These are phyloP conservation scores for Lithophane semibrunnea DNA, from an alignment of 2,888 invertebrate species.

Conservation along the genomic window DNA sequence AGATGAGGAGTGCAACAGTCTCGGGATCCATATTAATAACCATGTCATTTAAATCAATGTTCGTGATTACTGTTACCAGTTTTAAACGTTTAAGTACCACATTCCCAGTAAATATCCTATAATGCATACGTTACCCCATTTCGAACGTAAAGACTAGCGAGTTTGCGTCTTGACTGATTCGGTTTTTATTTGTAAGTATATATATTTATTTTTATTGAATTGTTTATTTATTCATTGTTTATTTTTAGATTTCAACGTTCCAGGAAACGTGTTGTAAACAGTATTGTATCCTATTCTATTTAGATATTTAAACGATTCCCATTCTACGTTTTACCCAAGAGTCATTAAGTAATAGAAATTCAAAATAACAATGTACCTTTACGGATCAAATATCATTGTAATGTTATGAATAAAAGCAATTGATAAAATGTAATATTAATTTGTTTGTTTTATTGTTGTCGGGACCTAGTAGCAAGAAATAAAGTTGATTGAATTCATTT, in stretches of 20 bases:
- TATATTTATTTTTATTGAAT: constrained; percentile 43
- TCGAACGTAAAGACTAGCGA: constrained; percentile 59
- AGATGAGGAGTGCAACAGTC: constrained; percentile 96
- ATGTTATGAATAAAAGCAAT: constrained; percentile 88
- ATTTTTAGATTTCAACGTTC: constrained; percentile 10
- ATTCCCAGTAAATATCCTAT: constrained; percentile 91
- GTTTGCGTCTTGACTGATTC: constrained; percentile 60
- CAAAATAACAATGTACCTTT: constrained; percentile 69
- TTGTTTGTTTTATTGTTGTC: constrained; percentile 77
- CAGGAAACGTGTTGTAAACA: constrained; percentile 4
- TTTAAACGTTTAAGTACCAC: constrained; percentile 71
- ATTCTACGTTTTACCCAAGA: constrained; percentile 46
- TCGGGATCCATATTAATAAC: constrained; percentile 73
- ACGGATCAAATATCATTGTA: constrained; percentile 80
- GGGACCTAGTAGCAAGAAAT: constrained; percentile 8
- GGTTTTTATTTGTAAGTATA: constrained; percentile 28
- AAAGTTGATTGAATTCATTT: background rate
- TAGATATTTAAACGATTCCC: constrained; percentile 32
- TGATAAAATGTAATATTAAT: constrained; percentile 84
- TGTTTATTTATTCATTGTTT: constrained; percentile 35
- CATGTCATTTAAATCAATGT: constrained; percentile 75
- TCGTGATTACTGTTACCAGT: constrained; percentile 76
- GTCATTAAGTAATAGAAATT: constrained; percentile 66
- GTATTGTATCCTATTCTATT: constrained; percentile 40
- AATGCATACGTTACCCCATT: constrained; percentile 36